Base-by-base conservation (phyloP, 1,140 invertebrate genomes). In the Neodiprion fabricii region DNA sequence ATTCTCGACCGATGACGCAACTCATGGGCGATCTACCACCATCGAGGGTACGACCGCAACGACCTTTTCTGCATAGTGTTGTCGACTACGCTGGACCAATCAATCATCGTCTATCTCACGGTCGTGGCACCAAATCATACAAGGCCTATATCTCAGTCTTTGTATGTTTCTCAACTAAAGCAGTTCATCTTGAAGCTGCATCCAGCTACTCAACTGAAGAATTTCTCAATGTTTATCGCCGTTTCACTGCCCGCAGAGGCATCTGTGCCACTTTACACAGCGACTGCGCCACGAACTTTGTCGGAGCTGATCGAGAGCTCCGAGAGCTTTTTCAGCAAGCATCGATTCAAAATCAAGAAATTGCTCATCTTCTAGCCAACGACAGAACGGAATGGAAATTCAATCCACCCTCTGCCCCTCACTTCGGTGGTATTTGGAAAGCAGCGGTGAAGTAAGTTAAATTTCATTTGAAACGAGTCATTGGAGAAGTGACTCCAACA, bases 1-100 rank as follows among this genome's bases (percentile, higher is more conserved):
- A 72, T 17, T 11, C 14, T 50, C n/a, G n/a, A 47, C 66, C 66
- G 40, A 47, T 17, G 11, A 47, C 21, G 61, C 10, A 23, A 68
- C 66, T 12, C 47, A 75, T 81, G 74, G 78, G 73, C 28, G 53
- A 80, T 47, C 69, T 79, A 11, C 75, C 75, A 17, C 65, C 28
- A 12, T 66, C 53, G 11, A 66, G 76, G 23, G 75, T 77, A 23
- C 28, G 48, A 8, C 72, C 69, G 0, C 14, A 48, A n/a, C 17
- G 76, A 47, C 73, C 73, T 1, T 79, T 79, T 48, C 14, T 40
- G 2, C 61, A 71, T 11, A 21, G 12, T 67, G 78, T 76, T 8
- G 67, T 79, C n/a, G 78, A 80, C 48, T 76, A 71, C 61, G 75
- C 72, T n/a, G 78, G 78, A 3, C 75, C 79, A 7, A 53, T 85